These are phyloP conservation scores for Grus americana DNA, from an alignment of 2,113 vertebrate genomes.

Conservation along the genomic window DNA sequence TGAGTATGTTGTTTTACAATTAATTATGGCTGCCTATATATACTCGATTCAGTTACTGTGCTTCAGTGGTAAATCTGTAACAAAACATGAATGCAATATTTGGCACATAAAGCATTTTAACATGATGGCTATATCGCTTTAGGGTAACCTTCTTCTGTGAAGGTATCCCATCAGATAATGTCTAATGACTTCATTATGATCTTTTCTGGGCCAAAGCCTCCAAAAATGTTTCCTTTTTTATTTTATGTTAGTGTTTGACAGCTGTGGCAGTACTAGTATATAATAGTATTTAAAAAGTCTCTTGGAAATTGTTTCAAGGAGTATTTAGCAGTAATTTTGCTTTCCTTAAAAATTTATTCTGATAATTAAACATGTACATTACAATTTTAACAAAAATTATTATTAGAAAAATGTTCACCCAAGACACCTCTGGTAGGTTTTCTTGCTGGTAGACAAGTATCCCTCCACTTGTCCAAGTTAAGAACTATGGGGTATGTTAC, in stretches of 20 bases:
- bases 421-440: not conserved
- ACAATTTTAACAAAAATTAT: not conserved
- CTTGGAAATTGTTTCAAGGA: not conserved
- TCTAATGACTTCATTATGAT: not conserved
- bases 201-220: not conserved
- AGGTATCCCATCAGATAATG: not conserved
- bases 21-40: not conserved
- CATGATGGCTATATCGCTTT: not conserved
- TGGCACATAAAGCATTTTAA: not conserved
- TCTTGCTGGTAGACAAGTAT: not conserved
- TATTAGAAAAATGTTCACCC: not conserved
- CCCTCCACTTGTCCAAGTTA: not conserved
- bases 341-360: not conserved
- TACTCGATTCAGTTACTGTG: not conserved
- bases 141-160: not conserved
- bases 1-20: not conserved
- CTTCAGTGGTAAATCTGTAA: not conserved
- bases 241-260: not conserved
- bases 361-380: not conserved
- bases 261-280: not conserved
- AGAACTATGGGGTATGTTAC: not conserved
- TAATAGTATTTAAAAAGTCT: not conserved
- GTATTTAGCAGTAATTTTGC: not conserved
- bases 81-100: not conserved
- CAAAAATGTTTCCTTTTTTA: not conserved